These are phyloP conservation scores for Drosophila silvestris DNA, from an alignment of 2,888 invertebrate genomes.

Conservation along the genomic window DNA sequence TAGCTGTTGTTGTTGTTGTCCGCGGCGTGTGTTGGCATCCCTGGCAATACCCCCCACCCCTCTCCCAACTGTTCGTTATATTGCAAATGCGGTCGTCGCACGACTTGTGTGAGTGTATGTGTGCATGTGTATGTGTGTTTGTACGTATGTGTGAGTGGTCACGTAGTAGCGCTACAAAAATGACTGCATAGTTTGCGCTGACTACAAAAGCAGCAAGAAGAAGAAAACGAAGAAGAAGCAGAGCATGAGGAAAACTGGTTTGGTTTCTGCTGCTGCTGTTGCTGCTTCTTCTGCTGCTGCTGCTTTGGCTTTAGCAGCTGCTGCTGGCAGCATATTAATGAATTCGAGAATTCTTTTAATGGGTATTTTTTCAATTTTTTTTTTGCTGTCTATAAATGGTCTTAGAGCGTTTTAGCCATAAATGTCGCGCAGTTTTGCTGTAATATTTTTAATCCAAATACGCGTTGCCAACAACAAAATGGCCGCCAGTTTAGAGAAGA, in stretches of 20 bases:
- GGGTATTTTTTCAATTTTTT: constrained; percentile 31
- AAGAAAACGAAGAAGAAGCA: constrained; percentile 7
- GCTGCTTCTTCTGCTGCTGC: constrained; percentile 39
- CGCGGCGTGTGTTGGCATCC: constrained; percentile 74
- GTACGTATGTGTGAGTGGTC: constrained; percentile 58
- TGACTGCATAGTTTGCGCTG: constrained; percentile 62
- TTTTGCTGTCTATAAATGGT: constrained; percentile 56
- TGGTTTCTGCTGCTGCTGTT: constrained; percentile 47
- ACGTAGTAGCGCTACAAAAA: constrained; percentile 72
- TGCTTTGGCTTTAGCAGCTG: constrained; percentile 39
- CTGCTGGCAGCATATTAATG: constrained; percentile 56
- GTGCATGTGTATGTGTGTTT: constrained; percentile 17
- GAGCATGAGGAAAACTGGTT: constrained; percentile 55
- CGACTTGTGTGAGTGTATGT: constrained; percentile 39
- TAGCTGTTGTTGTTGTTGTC: constrained; percentile 21
- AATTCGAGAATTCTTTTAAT: constrained; percentile 69
- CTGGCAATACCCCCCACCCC: constrained; percentile 1
- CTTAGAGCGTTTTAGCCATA: constrained; percentile 58
- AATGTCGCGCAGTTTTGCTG: constrained; percentile 47
- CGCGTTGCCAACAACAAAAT: constrained; percentile 49
- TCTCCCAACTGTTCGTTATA: constrained; percentile 18
- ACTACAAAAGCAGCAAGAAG: constrained; percentile 33
- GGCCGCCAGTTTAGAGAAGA: constrained; percentile 39
- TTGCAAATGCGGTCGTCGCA: constrained; percentile 72
- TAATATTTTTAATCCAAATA: constrained; percentile 63